Evolutionary conservation across 2,113 vertebrate species (phyloP).

Genomic region (Leptobrachium leishanense): DNA sequence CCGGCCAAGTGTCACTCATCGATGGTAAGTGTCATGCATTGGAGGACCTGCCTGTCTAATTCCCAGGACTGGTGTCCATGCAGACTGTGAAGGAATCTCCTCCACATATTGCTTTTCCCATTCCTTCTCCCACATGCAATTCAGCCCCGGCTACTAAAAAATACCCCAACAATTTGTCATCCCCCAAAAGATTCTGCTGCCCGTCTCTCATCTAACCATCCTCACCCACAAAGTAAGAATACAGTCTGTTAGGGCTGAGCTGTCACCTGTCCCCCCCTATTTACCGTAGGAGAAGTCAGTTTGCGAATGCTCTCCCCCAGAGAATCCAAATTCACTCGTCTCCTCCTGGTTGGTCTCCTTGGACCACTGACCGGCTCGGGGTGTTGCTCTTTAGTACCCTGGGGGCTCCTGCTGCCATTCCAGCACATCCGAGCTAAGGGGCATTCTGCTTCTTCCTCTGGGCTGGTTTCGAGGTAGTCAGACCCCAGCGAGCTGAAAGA

Average conservation of each 20-base stretch:
- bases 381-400: conserved; percentile 64
- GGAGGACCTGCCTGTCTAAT: background rate
- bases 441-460: conserved; percentile 77
- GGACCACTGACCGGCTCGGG: conserved; percentile 34
- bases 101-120: background rate
- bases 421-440: conserved; percentile 79
- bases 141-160: background rate
- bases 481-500: conserved; percentile 93
- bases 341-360: conserved; percentile 77
- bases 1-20: conserved; percentile 29
- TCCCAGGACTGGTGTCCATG: background rate
- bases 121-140: background rate
- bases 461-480: conserved; percentile 86
- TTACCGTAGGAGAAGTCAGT: conserved; percentile 92
- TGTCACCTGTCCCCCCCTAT: too few species aligned
- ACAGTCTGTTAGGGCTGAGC: too few species aligned
- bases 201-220: too few species aligned
- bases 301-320: conserved; percentile 90
- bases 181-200: too few species aligned
- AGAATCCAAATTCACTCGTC: conserved; percentile 92
- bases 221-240: too few species aligned
- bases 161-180: background rate
- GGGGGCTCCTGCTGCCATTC: conserved; percentile 86
- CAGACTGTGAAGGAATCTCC: conserved; percentile 36
- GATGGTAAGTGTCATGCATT: conserved; percentile 4